phyloP scores from a whole-genome alignment of 1,140 invertebrate species.

The Eupeodes corollae region DNA sequence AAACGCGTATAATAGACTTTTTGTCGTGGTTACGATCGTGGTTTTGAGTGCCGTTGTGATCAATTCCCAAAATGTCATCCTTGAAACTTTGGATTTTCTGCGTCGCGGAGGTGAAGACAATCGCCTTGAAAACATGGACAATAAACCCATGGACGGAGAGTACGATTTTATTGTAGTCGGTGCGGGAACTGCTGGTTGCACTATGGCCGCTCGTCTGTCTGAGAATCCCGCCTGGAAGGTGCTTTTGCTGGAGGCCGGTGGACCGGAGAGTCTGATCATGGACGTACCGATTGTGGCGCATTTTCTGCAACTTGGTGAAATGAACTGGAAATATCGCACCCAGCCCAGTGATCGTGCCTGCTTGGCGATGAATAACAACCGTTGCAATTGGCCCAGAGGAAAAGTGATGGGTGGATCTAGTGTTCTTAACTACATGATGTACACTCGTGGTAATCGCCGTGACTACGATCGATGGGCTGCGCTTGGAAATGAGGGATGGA shows the following conservation, averaged over 20 bases:
- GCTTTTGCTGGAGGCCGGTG: conserved; percentile 57
- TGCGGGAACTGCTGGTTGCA: conserved; percentile 60
- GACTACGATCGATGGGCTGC: conserved; percentile 72
- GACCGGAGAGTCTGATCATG: conserved; percentile 48
- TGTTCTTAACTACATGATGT: conserved; percentile 85
- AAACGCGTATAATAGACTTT: too few species aligned
- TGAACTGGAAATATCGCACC: conserved; percentile 59
- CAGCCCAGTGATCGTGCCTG: conserved; percentile 42
- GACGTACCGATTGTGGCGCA: conserved; percentile 53
- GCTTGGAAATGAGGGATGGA: conserved; percentile 71
- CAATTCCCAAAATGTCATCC: conserved; percentile 18
- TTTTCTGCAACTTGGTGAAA: conserved; percentile 46
- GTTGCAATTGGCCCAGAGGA: conserved; percentile 60
- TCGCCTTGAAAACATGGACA: conserved; percentile 32
- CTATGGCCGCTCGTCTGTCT: conserved; percentile 52
- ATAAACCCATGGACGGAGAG: conserved; percentile 21
- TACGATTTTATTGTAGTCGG: conserved; percentile 59
- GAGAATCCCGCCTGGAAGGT: conserved; percentile 50
- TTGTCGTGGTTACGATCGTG: neutral
- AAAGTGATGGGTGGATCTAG: conserved; percentile 76
- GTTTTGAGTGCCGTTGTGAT: neutral
- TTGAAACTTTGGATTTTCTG: conserved; percentile 30
- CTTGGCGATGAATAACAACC: conserved; percentile 40
- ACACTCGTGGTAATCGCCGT: conserved; percentile 58
- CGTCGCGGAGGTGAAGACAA: conserved; percentile 19